Percentiles rank a stretch among this genome's conserved stretches.
These are phyloP conservation scores for Cyclophora punctaria DNA, from an alignment of 2,888 invertebrate species.

Conservation along the genomic window DNA sequence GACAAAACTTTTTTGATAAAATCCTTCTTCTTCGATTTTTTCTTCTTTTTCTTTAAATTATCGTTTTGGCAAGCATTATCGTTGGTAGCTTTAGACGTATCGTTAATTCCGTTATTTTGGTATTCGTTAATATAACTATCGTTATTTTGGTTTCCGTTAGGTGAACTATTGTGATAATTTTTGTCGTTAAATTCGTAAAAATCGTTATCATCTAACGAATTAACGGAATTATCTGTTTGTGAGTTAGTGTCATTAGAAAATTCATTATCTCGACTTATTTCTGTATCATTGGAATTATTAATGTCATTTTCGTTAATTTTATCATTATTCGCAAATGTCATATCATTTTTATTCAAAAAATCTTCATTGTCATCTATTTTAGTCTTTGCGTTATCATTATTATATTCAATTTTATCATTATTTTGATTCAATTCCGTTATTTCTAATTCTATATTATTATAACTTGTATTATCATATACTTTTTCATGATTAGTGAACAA, in stretches of 20 bases:
- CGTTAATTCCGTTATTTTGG: conserved; percentile 4
- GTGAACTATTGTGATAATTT: conserved; percentile 1
- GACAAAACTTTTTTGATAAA: conserved; percentile 41
- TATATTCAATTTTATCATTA: no score
- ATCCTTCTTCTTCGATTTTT: conserved; percentile 27
- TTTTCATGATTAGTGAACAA: no score
- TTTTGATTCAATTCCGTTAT: no score
- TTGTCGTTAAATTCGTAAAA: conserved; percentile 6
- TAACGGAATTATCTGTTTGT: no score
- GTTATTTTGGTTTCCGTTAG: neutral
- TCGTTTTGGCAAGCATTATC: neutral
- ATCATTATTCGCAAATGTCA: neutral
- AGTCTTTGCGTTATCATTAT: neutral
- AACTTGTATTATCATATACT: no score
- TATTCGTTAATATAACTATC: conserved; percentile 1
- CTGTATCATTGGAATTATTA: neutral
- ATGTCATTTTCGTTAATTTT: neutral
- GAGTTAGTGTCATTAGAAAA: no score
- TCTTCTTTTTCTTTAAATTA: conserved; percentile 17
- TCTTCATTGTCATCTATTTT: neutral
- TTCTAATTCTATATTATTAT: no score
- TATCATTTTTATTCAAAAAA: conserved; percentile 1
- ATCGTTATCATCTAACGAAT: neutral
- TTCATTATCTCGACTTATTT: neutral
- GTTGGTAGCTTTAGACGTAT: neutral